These are phyloP conservation scores for Morus bassanus DNA, from an alignment of 2,797 vertebrate species.

Conservation along the genomic window DNA sequence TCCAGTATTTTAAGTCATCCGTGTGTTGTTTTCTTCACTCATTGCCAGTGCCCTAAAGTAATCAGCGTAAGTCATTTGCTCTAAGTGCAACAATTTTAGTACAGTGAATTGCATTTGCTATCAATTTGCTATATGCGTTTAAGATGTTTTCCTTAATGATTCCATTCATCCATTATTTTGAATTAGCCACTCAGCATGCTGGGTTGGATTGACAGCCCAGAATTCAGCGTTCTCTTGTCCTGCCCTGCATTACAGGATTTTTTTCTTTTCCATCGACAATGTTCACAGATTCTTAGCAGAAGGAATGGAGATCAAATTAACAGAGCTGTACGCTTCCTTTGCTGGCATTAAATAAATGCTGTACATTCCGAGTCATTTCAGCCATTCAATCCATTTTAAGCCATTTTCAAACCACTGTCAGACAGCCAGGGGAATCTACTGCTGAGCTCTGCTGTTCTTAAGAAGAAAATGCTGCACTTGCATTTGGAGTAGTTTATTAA, in stretches of 20 bases:
- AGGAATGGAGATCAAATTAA: constrained; percentile 17
- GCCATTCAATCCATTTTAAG: not conserved
- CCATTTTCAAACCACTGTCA: not conserved
- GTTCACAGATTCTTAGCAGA: not conserved
- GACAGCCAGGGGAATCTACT: not conserved
- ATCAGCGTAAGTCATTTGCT: not conserved
- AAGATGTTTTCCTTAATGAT: not conserved
- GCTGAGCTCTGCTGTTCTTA: not conserved
- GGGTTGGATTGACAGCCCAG: not conserved
- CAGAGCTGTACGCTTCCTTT: not conserved
- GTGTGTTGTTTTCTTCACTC: not conserved
- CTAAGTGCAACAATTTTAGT: not conserved
- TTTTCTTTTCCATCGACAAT: not conserved
- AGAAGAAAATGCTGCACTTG: not conserved
- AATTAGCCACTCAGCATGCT: not conserved
- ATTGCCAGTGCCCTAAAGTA: not conserved
- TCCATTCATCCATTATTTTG: not conserved
- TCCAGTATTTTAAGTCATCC: not conserved
- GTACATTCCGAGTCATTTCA: not conserved
- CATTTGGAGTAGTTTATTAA: not conserved
- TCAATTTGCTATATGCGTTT: not conserved
- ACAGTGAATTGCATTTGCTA: not conserved
- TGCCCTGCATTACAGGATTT: not conserved
- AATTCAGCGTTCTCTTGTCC: not conserved
- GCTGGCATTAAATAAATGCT: constrained; percentile 15